Evolutionary conservation across 2,888 invertebrate species (phyloP), one percentile per base, ranked within the genome.

Genomic region (Andrena hattorfiana): DNA sequence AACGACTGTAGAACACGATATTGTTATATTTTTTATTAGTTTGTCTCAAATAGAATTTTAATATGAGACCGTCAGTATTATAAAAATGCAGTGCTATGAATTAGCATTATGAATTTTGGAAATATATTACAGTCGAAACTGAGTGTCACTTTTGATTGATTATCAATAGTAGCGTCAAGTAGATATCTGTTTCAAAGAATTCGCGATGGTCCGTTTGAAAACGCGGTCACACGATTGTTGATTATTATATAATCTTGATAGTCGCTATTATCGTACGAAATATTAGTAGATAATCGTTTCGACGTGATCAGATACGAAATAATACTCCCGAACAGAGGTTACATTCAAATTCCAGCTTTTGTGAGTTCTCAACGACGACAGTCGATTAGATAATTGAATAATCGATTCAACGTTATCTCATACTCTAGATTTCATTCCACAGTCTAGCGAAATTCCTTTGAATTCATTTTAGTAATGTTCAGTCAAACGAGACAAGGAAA

Each of bases 351-450:
- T 63, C 28, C 13, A 28, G 5, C 42, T 20, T 42, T 28, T 8
- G 51, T 13, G 35, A 49, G 4, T 72, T 70, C 62, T 26, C 67
- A 49, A 59, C 28, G 69, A 42, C 67, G 75, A 51, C 51, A 62
- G 69, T 71, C 71, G 83, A 87, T 90, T 90, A 84, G 83, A 90
- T 87, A 89, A 90, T 87, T 87, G 82, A 87, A 81, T 82, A 84
- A 80, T 75, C 49, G 79, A 59, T 85, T 67, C 51, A 83, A 60
- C 54, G 79, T 90, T 90, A 84, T 87, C 82, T 88, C 87, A 89
- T 26, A n/a, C 10, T 10, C 0, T 32, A 20, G 13, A 49, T 75
- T 51, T 10, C 2, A 68, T 69, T 35, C 26, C 23, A 8, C 0
- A 23, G 3, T n/a, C 10, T 54, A 2, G 13, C 13, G 13, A 16